A percentile compares a stretch with the other conserved stretches of the same genome.
Evolutionary conservation across 2,797 vertebrate genomes (phyloP).

Genomic region (Pipistrellus nathusii): DNA sequence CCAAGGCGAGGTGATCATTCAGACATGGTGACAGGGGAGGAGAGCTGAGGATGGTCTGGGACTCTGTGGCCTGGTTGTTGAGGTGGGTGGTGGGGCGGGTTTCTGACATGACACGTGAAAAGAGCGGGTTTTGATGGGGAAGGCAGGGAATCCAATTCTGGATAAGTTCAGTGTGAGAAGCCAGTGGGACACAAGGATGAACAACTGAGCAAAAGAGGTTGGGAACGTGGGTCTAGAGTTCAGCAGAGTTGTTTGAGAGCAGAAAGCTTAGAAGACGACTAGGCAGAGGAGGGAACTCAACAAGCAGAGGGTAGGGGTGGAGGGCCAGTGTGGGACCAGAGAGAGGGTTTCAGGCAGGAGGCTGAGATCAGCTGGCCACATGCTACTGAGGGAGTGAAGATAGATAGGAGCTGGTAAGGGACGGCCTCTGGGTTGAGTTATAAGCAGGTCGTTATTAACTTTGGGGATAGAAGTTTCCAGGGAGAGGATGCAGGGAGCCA

Average conservation of each 20-base stretch:
- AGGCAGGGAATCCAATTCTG: neutral
- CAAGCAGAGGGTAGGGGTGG: neutral
- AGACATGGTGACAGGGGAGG: neutral
- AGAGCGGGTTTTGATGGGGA: neutral
- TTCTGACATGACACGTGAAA: neutral
- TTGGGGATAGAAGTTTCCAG: slow-evolving; percentile 31
- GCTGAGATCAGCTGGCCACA: neutral
- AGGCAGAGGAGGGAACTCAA: neutral
- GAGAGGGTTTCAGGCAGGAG: neutral
- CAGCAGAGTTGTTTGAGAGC: neutral
- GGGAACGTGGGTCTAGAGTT: neutral
- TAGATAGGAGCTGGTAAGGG: neutral
- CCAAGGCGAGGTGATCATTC: neutral
- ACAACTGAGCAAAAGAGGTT: neutral
- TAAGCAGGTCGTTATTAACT: neutral
- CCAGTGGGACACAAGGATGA: neutral
- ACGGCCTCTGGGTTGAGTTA: neutral
- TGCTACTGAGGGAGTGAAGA: neutral
- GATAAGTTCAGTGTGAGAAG: neutral
- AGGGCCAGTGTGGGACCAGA: neutral
- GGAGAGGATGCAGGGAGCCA: neutral
- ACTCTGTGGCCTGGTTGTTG: neutral
- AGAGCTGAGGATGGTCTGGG: neutral
- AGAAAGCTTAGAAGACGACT: neutral
- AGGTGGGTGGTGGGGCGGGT: neutral